Evolutionary conservation across 2,888 invertebrate species (phyloP).

Genomic region (Chymomyza caudatula): DNA sequence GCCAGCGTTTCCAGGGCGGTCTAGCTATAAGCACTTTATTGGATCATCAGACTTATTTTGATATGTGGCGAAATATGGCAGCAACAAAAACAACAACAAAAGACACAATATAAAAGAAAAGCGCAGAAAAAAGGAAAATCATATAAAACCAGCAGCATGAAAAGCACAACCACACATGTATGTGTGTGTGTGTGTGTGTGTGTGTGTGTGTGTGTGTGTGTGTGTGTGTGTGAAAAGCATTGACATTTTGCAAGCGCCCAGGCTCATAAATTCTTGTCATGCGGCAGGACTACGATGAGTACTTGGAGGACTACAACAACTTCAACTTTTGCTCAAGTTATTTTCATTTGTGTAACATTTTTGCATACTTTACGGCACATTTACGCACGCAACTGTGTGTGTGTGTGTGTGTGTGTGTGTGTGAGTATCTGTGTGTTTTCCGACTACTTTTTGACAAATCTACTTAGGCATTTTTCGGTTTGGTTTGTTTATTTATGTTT

Average conservation of each 20-base stretch:
- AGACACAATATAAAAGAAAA: neutral
- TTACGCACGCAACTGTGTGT: slow-evolving; percentile 51
- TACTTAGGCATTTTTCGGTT: slow-evolving; percentile 67
- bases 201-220: slow-evolving; percentile 17
- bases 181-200: neutral
- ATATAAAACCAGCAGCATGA: neutral
- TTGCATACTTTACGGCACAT: slow-evolving; percentile 69
- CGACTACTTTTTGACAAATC: slow-evolving; percentile 69
- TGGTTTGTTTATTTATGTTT: slow-evolving; percentile 71
- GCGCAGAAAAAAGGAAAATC: neutral
- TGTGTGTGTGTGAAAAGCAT: slow-evolving; percentile 39
- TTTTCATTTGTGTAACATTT: slow-evolving; percentile 69
- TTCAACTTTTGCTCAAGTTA: slow-evolving; percentile 68
- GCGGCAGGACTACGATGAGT: slow-evolving; percentile 19
- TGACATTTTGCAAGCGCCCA: slow-evolving; percentile 64
- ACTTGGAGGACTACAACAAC: slow-evolving; percentile 24
- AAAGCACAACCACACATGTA: neutral
- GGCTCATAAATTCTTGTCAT: slow-evolving; percentile 68
- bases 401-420: slow-evolving; percentile 15
- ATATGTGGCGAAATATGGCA: slow-evolving; percentile 61
- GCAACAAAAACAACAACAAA: neutral
- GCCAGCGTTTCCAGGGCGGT: slow-evolving; percentile 45
- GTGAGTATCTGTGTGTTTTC: slow-evolving; percentile 24
- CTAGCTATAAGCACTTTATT: slow-evolving; percentile 72
- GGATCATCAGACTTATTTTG: slow-evolving; percentile 74